Conservation (phyloP, 2,888 invertebrate species). For the Elysia crispata region DNA sequence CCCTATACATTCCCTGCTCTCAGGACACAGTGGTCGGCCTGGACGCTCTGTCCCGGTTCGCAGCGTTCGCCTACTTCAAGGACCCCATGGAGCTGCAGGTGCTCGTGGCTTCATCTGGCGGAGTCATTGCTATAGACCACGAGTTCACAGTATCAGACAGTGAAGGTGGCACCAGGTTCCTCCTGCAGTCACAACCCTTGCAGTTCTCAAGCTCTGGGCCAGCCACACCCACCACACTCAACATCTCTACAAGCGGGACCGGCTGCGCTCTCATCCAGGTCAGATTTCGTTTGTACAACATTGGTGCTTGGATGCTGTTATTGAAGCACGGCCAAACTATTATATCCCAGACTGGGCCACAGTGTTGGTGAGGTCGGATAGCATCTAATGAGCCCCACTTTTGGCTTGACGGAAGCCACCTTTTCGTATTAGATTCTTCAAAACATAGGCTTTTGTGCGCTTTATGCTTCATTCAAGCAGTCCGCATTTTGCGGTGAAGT, state of each 20-base stretch:
- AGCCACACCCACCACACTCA: slow-evolving; percentile 55
- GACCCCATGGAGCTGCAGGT: slow-evolving; percentile 50
- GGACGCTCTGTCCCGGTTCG: slow-evolving; percentile 74
- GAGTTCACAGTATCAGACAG: slow-evolving; percentile 42
- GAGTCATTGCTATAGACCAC: slow-evolving; percentile 46
- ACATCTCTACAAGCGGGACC: slow-evolving; percentile 55
- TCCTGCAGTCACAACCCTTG: slow-evolving; percentile 56
- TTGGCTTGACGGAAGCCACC: no score
- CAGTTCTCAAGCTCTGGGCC: background rate
- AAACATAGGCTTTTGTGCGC: no score
- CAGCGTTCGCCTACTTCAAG: slow-evolving; percentile 59
- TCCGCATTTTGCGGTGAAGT: no score
- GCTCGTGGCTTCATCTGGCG: slow-evolving; percentile 39
- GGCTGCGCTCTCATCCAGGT: slow-evolving; percentile 75
- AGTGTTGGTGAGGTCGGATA: no score
- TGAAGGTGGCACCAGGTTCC: slow-evolving; percentile 55
- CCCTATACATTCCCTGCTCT: no score
- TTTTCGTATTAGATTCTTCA: no score
- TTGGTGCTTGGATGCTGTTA: no score
- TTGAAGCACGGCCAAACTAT: no score
- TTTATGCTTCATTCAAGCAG: no score
- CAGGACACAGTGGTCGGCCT: slow-evolving; percentile 78
- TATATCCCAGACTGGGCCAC: no score
- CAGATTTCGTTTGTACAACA: background rate
- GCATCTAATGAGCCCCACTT: no score